Evolutionary conservation across 1,140 invertebrate genomes (phyloP).

Genomic region (Drosophila triauraria): DNA sequence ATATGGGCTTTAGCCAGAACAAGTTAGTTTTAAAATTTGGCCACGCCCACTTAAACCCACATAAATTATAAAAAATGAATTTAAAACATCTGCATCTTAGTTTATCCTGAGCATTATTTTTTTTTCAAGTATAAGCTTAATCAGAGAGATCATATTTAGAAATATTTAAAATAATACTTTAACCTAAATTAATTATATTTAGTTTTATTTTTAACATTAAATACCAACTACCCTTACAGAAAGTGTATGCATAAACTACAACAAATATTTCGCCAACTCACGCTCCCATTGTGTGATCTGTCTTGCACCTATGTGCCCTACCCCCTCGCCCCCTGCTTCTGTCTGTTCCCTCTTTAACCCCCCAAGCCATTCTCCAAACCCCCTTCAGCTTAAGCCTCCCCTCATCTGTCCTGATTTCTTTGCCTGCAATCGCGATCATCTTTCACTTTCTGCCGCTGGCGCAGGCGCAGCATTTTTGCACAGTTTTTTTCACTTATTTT

Average conservation of each 20-base stretch:
- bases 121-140: too few relatives aligned
- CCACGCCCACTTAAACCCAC: too few relatives aligned
- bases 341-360: background rate
- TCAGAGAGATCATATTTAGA: too few relatives aligned
- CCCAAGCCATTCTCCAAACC: too few relatives aligned
- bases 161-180: background rate
- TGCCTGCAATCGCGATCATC: constrained; percentile 59
- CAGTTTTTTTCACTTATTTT: constrained; percentile 11
- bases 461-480: constrained; percentile 42
- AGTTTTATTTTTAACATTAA: too few relatives aligned
- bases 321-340: background rate
- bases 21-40: too few relatives aligned
- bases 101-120: too few relatives aligned
- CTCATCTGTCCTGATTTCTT: constrained; percentile 2
- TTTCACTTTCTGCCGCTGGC: constrained; percentile 74
- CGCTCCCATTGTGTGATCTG: constrained; percentile 60
- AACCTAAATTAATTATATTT: background rate
- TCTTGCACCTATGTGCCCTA: constrained; percentile 18
- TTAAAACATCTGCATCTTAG: too few relatives aligned
- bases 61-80: too few relatives aligned
- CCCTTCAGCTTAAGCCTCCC: background rate
- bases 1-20: too few relatives aligned
- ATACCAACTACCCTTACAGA: background rate
- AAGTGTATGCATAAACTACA: constrained; percentile 12
- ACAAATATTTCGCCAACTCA: constrained; percentile 65